Base-by-base conservation (phyloP, 2,888 invertebrate genomes). In the Spatulosminthurus flaviceps region DNA sequence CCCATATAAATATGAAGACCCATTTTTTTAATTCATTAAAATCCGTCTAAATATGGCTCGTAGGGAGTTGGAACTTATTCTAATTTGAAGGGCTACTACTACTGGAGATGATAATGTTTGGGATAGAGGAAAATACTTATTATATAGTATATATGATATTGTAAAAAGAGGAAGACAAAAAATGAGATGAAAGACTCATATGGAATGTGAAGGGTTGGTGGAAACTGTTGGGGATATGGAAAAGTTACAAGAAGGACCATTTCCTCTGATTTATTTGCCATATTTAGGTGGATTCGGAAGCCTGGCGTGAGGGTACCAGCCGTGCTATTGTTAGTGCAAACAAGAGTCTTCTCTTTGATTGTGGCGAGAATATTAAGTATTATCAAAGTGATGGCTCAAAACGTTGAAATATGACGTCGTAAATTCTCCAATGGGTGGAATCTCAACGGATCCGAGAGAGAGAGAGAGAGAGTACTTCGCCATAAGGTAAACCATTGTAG, bases 321-420 rank as follows among this genome's bases (percentile, higher is more conserved):
- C 19, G 60, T 60, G 60, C 60, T 21, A 19, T 60, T 60, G 60
- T 60, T 2, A 19, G 60, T 21, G 60, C 60, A 60, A 60, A 60
- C 60, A 60, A 60, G 16, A 5, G 16, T 4, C 16, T 13, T 21
- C n/a, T 16, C 60, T 60, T 60, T 60, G 60, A 60, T 60, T 60
- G 60, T 60, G 60, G 60, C 60, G 21, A 21, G 60, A 60, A 60
- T 60, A 60, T 60, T 60, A 60, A 60, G 60, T 60, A 60, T 60
- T 60, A 60, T 60, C 60, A 60, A 60, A 9, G 60, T 19, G n/a
- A 21, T 60, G 60, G 60, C 60, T 21, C 60, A 60, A 60, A 60
- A 60, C 60, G 60, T 60, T 60, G 60, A 60, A 60, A 60, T 60
- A 60, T 60, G 60, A 60, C 60, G 60, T 60, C 60, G 21, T 60